Conservation (phyloP, 2,888 invertebrate species). For the Aleiodes alternator region DNA sequence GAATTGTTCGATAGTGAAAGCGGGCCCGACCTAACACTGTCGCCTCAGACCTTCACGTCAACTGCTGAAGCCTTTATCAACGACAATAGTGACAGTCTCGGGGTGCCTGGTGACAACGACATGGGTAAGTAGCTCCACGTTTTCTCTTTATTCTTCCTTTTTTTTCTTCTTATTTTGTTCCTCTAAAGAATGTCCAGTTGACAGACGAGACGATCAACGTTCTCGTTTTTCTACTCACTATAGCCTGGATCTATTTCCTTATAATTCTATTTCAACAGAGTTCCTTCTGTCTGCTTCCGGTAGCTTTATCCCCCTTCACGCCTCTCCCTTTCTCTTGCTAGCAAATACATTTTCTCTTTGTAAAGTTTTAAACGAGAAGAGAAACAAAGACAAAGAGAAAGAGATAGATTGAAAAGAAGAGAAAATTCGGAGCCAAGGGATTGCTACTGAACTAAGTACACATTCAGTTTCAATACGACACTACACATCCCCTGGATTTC, state of each 20-base stretch:
- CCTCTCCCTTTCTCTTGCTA: too few relatives aligned
- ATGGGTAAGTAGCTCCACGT: conserved; percentile 75
- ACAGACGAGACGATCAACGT: conserved; percentile 38
- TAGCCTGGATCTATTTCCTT: conserved; percentile 20
- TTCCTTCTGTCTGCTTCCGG: conserved; percentile 14
- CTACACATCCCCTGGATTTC: conserved; percentile 17
- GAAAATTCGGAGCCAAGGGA: background rate
- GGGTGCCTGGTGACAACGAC: conserved; percentile 79
- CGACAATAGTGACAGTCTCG: conserved; percentile 81
- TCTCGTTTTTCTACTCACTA: conserved; percentile 4
- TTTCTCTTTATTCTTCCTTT: conserved; percentile 24
- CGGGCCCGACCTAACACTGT: conserved; percentile 80
- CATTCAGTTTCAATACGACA: conserved; percentile 21
- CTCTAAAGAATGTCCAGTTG: background rate
- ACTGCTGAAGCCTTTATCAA: conserved; percentile 81
- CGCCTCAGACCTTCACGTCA: conserved; percentile 81
- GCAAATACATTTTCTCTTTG: too few relatives aligned
- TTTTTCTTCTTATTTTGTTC: background rate
- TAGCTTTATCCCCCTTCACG: background rate
- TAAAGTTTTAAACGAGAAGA: too few relatives aligned
- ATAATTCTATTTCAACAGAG: conserved; percentile 16
- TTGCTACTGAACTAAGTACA: conserved; percentile 1
- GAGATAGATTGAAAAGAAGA: background rate
- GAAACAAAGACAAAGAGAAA: background rate
- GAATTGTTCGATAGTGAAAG: conserved; percentile 80